Evolutionary conservation across 2,113 vertebrate genomes (phyloP).

Genomic region (Pseudorasbora parva): DNA sequence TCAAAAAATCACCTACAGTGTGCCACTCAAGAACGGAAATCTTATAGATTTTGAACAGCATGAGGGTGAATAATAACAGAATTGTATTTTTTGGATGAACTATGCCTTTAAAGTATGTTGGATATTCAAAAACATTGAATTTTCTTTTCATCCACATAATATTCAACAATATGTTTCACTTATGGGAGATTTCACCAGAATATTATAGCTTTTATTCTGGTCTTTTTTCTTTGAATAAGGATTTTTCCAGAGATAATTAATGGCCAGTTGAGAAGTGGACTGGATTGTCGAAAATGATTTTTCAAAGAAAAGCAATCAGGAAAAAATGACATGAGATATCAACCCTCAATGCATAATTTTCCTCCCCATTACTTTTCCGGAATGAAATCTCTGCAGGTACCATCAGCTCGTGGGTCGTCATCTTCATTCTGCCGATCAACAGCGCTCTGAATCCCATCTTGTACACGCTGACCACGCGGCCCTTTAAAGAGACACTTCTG

Average conservation of each 20-base stretch:
- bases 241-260: background rate
- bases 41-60: background rate
- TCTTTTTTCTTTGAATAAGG: background rate
- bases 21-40: background rate
- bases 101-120: background rate
- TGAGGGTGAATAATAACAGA: background rate
- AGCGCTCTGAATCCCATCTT: conserved; percentile 96
- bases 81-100: background rate
- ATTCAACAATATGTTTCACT: background rate
- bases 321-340: background rate
- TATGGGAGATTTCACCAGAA: background rate
- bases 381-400: conserved; percentile 75
- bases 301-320: conserved; percentile 5
- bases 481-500: conserved; percentile 95
- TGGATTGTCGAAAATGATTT: background rate
- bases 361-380: background rate
- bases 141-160: background rate
- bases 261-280: background rate
- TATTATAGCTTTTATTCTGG: background rate
- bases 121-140: background rate
- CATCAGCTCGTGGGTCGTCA: conserved; percentile 96
- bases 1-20: background rate
- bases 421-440: conserved; percentile 97
- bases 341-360: background rate
- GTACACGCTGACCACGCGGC: conserved; percentile 94